phyloP scores from a whole-genome alignment of 2,888 invertebrate species.

The Monochamus alternatus region DNA sequence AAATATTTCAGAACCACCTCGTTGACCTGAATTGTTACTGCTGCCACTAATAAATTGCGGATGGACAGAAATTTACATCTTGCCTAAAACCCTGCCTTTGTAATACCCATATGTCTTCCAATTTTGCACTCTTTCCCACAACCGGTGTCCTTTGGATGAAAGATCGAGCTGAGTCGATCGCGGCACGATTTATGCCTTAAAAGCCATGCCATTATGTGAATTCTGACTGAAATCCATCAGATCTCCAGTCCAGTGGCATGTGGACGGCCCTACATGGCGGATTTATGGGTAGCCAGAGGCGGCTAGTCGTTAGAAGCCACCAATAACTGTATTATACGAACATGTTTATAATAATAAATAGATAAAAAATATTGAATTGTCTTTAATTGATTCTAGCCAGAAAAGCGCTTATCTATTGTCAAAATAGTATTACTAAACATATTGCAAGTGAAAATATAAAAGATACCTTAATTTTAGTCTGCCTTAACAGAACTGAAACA shows the following conservation, averaged over 20 bases:
- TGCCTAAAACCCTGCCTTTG: slow-evolving; percentile 10
- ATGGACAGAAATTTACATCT: slow-evolving; percentile 16
- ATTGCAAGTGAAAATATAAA: too few relatives aligned
- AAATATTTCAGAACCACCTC: too few relatives aligned
- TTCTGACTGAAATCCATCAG: slow-evolving; percentile 2
- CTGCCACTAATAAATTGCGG: slow-evolving; percentile 2
- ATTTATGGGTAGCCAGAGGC: not conserved
- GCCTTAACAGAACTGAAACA: too few relatives aligned
- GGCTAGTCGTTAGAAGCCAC: too few relatives aligned
- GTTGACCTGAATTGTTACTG: not conserved
- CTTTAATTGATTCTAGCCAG: too few relatives aligned
- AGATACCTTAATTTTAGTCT: too few relatives aligned
- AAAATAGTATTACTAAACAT: too few relatives aligned
- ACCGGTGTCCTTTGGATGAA: slow-evolving; percentile 6
- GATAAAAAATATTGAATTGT: too few relatives aligned
- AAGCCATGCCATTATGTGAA: not conserved
- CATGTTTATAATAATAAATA: too few relatives aligned
- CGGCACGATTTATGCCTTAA: slow-evolving; percentile 28
- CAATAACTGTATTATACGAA: too few relatives aligned
- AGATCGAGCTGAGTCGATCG: slow-evolving; percentile 20
- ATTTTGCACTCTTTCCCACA: slow-evolving; percentile 19
- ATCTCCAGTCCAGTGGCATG: not conserved
- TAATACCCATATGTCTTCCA: slow-evolving; percentile 15
- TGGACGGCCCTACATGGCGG: not conserved
- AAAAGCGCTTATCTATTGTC: not conserved